Evolutionary conservation across 2,888 invertebrate species (phyloP).

Genomic region (Ophioninae sp.): DNA sequence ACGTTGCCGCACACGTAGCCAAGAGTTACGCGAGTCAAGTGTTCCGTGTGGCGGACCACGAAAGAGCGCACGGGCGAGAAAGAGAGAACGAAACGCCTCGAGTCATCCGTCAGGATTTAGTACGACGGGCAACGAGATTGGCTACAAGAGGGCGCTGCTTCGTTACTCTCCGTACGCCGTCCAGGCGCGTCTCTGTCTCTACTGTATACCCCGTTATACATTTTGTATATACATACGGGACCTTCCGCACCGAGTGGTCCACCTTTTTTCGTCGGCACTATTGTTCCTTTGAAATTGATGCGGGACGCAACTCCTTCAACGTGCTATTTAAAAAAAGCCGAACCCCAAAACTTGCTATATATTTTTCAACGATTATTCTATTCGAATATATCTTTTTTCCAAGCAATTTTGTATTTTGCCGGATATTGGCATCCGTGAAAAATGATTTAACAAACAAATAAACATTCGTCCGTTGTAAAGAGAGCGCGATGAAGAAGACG

Average conservation of each 20-base stretch:
- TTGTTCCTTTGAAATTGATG: not conserved
- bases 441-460: no score
- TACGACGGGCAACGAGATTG: conserved; percentile 70
- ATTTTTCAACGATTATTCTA: not conserved
- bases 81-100: conserved; percentile 44
- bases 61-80: conserved; percentile 33
- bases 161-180: conserved; percentile 56
- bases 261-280: not conserved
- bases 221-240: conserved; percentile 12
- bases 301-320: not conserved
- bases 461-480: no score
- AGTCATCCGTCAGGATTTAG: conserved; percentile 71
- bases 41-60: conserved; percentile 57
- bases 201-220: conserved; percentile 18
- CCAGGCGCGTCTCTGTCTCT: conserved; percentile 24
- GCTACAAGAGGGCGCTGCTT: conserved; percentile 63
- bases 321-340: not conserved
- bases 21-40: conserved; percentile 64
- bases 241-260: not conserved
- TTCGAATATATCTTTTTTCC: not conserved
- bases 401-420: no score
- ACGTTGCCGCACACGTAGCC: conserved; percentile 39
- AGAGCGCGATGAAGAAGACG: no score
- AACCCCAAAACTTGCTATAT: not conserved
- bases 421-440: no score